phyloP scores from a whole-genome alignment of 2,797 vertebrate species.

The Gallirallus australis region DNA sequence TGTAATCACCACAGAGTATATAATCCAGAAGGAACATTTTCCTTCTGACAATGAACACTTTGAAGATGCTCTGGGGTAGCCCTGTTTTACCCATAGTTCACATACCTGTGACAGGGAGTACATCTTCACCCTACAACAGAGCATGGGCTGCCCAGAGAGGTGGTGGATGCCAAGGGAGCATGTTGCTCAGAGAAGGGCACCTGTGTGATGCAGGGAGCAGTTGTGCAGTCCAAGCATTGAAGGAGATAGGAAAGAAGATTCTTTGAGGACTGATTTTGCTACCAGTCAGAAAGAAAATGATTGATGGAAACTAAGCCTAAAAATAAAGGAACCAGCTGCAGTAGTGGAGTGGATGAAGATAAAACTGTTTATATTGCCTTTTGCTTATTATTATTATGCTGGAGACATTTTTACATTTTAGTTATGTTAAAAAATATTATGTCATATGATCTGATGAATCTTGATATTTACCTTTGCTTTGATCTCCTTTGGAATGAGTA shows the following conservation, averaged over 20 bases:
- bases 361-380: background rate
- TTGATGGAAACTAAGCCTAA: background rate
- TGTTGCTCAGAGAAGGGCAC: rapidly evolving
- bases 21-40: background rate
- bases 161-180: background rate
- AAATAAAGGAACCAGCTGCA: background rate
- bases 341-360: background rate
- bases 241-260: background rate
- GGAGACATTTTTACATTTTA: background rate
- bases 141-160: background rate
- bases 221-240: background rate
- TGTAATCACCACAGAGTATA: background rate
- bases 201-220: background rate
- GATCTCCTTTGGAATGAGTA: background rate
- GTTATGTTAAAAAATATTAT: background rate
- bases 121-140: background rate
- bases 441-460: background rate
- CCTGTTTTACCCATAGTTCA: background rate
- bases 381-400: no score
- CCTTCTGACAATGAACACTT: background rate
- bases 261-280: background rate
- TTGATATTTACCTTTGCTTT: background rate
- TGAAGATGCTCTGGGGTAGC: background rate
- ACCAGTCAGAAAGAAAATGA: background rate
- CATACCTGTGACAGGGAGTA: background rate